Evolutionary conservation across 2,888 invertebrate genomes (phyloP), one percentile per base, ranked within the genome.

Genomic region (Napeogenes inachia): DNA sequence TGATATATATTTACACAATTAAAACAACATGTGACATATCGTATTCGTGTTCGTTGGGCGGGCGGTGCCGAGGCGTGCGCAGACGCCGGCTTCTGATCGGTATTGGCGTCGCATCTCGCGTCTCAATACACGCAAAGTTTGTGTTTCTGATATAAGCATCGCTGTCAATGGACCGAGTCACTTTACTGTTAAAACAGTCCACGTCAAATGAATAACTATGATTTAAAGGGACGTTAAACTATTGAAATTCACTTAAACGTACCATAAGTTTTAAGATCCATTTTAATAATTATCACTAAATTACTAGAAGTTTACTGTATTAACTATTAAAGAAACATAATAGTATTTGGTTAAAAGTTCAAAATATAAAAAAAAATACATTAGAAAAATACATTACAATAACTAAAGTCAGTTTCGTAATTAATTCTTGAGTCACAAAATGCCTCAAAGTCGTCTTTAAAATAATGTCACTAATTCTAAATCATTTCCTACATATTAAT

Each of bases 21-120:
- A 32, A 57, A 59, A 42, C 5, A 42, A 35, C 45, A 45, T 35
- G 55, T 62, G 47, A 42, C 61, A 56, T 58, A 53, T 59, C 59
- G 66, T 57, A 57, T 63, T 64, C 62, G 66, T 67, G 68, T 70
- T 70, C 70, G 61, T 82, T 75, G 85, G 89, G 89, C 89, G 89
- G 89, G 89, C 88, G 89, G 88, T 78, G 73, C 65, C 73, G 76
- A 85, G 75, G 76, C 88, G 89, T 89, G 89, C 88, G 89, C 84
- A 78, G 78, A 80, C 87, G 86, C 81, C 85, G 87, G 72, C 71
- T 76, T 75, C 86, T 76, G 73, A 78, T 75, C 84, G 73, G 78
- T 79, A 81, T 88, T 87, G 82, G 83, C 78, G 74, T 76, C 74
- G 75, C 54, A 58, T 55, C 59, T 57, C 59, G 53, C 55, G 55